Evolutionary conservation across 2,888 invertebrate genomes (phyloP), one percentile per base, ranked within the genome.

Genomic region (Stenolophus ochropezus): DNA sequence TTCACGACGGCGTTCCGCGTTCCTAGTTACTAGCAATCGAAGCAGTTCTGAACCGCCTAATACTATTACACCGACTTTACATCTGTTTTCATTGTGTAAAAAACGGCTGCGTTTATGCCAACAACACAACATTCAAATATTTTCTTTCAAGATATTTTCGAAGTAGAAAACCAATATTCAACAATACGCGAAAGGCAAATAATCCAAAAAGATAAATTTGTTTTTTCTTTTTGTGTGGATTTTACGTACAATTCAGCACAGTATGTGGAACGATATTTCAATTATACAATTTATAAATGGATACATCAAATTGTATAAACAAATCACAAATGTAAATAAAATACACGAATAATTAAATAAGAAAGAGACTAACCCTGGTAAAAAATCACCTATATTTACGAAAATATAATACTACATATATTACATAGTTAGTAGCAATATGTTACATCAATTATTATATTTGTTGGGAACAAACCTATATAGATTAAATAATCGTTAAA

Each of bases 41-140:
- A 61, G 25, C 61, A n/a, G 25, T 61, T 23, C n/a, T 2, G 25
- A 14, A 61, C 25, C 61, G 21, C 21, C 25, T 61, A 61, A 61
- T 61, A 25, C 11, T 61, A 61, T 61, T 61, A 61, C 61, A 61
- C 25, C 61, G 61, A 61, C 61, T 61, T 61, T 61, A 61, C 61
- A 61, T 61, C 61, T 23, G 61, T 61, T 61, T 25, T 61, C 23
- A 58, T 58, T 58, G 58, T 58, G 23, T 23, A 58, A 53, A 53
- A 58, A 61, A 27, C 61, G 61, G 25, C 61, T n/a, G 61, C 25
- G 61, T 61, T 61, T 23, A 61, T 23, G 1, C 61, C 14, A 61
- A 56, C 56, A 56, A 61, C 25, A n/a, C n/a, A n/a, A 61, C 20
- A 4, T 61, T 61, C 25, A 25, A 61, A 61, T 61, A 23, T 25